Evolutionary conservation across 1,140 invertebrate species (phyloP).

Genomic region (Pachyrhynchus sulphureomaculatus): DNA sequence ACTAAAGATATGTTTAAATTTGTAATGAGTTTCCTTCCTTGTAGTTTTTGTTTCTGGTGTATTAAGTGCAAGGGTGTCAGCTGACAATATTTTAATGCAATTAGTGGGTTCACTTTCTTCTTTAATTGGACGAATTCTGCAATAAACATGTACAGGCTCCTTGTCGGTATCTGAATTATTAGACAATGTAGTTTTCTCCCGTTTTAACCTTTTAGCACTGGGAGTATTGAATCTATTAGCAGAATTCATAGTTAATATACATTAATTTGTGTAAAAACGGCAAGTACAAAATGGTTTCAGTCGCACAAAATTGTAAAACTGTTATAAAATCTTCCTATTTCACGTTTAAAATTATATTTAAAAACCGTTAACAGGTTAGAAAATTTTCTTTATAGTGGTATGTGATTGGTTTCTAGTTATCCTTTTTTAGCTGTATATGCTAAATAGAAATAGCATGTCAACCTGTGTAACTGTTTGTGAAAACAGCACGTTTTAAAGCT

Average conservation of each 20-base stretch:
- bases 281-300: neutral
- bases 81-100: slow-evolving; percentile 73
- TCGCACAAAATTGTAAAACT: too few relatives aligned
- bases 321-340: too few relatives aligned
- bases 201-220: slow-evolving; percentile 10
- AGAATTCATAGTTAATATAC: slow-evolving; percentile 17
- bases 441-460: too few relatives aligned
- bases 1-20: slow-evolving; percentile 84
- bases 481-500: too few relatives aligned
- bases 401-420: too few relatives aligned
- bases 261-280: neutral
- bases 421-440: too few relatives aligned
- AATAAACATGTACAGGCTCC: slow-evolving; percentile 84
- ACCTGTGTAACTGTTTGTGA: too few relatives aligned
- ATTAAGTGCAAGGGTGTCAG: slow-evolving; percentile 67
- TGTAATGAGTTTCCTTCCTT: slow-evolving; percentile 72
- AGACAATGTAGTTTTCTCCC: slow-evolving; percentile 32
- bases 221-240: neutral
- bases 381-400: too few relatives aligned
- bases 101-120: slow-evolving; percentile 59
- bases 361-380: too few relatives aligned
- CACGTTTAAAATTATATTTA: too few relatives aligned
- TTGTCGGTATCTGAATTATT: slow-evolving; percentile 30
- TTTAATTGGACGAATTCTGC: slow-evolving; percentile 75
- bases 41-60: slow-evolving; percentile 61